Base-by-base conservation (phyloP, 2,888 invertebrate species). In the Pycnomerus fuliginosus region DNA sequence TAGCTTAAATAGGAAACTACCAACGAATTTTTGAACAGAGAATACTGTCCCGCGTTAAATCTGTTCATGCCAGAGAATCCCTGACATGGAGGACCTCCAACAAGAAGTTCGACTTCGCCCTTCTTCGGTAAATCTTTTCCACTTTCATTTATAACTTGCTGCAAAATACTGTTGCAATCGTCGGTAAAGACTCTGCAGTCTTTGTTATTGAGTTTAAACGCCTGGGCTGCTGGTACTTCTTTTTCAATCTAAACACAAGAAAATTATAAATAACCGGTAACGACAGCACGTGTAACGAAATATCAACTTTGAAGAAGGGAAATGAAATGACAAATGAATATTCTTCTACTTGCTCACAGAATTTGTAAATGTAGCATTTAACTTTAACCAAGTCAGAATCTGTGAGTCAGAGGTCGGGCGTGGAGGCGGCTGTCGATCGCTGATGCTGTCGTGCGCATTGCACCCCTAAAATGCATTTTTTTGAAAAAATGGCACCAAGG, bases 41-140 rank as follows among this genome's bases (percentile, higher is more conserved):
- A 90, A 69, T 90, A 90, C 55, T 90, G 87, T 17, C 90, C 75
- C 0, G 84, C 84, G 70, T 88, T 90, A 69, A 91, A 92, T 35
- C 90, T 75, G 70, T 92, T 92, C 90, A 91, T 90, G 22, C 89
- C 89, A 29, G 88, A 89, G 72, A 91, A 92, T 2, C 91, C 91
- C 70, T 92, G 91, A 65, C 91, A 92, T 0, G 91, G 91, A 1
- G 91, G 91, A 1, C 91, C 91, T 5, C 91, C 92, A 62, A 89
- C 87, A 16, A 92, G 70, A 44, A 92, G 69, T 60, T 92, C 90
- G 1, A 92, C 90, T 46, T 90, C 87, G 0, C 90, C 90, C 62
- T 82, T 85, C 65, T 76, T 72, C 0, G 91, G 91, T 25, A 90
- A 71, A 5, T 37, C 57, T 45, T 45, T 58, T 1, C 57, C 64